Percentiles rank a stretch among this genome's conserved stretches.
Evolutionary conservation across 1,140 invertebrate species (phyloP).

Genomic region (Magallana gigas): DNA sequence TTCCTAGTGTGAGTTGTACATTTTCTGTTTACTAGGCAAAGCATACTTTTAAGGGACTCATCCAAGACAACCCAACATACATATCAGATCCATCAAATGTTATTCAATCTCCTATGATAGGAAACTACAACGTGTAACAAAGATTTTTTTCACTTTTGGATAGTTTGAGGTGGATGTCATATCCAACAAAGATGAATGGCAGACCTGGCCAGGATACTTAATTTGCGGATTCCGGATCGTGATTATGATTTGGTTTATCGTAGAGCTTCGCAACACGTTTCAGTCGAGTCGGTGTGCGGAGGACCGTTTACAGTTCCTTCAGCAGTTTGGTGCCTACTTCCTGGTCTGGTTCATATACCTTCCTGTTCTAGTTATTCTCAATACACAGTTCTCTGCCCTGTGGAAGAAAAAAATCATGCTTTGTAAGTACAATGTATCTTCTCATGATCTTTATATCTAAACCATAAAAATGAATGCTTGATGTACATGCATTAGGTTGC

Average conservation of each 20-base stretch:
- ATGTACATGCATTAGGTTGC: background rate
- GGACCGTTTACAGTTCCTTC: conserved; percentile 93
- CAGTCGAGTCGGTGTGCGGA: conserved; percentile 77
- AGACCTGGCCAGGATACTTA: conserved; percentile 97
- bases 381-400: conserved; percentile 93
- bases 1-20: too few species aligned
- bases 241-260: conserved; percentile 97
- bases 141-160: conserved; percentile 37
- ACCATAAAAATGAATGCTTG: background rate
- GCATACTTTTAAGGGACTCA: too few species aligned
- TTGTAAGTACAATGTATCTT: conserved; percentile 83
- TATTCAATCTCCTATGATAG: too few species aligned
- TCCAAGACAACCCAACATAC: too few species aligned
- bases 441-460: background rate
- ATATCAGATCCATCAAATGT: too few species aligned
- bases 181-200: conserved; percentile 97
- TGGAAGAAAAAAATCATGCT: conserved; percentile 97
- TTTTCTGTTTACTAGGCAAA: too few species aligned
- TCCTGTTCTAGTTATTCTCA: conserved; percentile 95
- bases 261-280: conserved; percentile 86
- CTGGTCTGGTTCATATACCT: conserved; percentile 99
- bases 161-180: conserved; percentile 97
- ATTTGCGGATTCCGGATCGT: conserved; percentile 91
- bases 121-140: too few species aligned
- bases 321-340: conserved; percentile 97